phyloP scores from a whole-genome alignment of 2,113 vertebrate genomes.

The Anoura caudifer region DNA sequence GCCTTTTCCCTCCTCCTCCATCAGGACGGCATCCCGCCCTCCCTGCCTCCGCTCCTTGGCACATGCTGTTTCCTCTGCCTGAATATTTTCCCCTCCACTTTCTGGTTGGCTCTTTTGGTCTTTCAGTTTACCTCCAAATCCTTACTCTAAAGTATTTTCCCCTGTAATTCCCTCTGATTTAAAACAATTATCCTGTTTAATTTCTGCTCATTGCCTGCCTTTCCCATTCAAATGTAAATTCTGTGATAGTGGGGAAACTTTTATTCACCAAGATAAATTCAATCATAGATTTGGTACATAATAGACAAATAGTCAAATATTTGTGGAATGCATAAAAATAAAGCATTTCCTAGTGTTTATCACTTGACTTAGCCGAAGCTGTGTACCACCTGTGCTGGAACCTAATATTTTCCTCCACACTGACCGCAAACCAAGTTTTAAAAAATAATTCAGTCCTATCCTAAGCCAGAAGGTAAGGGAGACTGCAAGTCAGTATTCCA shows the following conservation, averaged over 20 bases:
- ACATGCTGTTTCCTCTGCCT: neutral
- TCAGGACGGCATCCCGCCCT: neutral
- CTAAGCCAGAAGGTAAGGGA: neutral
- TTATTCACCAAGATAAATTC: slow-evolving; percentile 3
- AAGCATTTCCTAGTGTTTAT: neutral
- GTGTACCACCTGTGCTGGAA: neutral
- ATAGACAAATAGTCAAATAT: neutral
- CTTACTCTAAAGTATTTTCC: neutral
- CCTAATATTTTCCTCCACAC: neutral
- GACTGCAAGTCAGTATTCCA: neutral
- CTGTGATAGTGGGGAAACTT: neutral
- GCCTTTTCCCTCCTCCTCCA: neutral
- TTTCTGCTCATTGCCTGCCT: neutral
- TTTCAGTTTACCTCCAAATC: neutral
- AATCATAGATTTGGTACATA: neutral
- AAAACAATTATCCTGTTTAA: neutral
- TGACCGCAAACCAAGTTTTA: neutral
- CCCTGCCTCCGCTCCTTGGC: neutral
- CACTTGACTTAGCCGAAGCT: neutral
- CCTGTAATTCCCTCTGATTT: neutral
- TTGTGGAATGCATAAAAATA: neutral
- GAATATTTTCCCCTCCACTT: neutral
- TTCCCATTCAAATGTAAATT: neutral
- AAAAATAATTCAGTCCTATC: neutral
- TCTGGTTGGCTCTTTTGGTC: neutral